These are phyloP conservation scores for Lypha dubia DNA, from an alignment of 2,888 invertebrate species.

Conservation along the genomic window DNA sequence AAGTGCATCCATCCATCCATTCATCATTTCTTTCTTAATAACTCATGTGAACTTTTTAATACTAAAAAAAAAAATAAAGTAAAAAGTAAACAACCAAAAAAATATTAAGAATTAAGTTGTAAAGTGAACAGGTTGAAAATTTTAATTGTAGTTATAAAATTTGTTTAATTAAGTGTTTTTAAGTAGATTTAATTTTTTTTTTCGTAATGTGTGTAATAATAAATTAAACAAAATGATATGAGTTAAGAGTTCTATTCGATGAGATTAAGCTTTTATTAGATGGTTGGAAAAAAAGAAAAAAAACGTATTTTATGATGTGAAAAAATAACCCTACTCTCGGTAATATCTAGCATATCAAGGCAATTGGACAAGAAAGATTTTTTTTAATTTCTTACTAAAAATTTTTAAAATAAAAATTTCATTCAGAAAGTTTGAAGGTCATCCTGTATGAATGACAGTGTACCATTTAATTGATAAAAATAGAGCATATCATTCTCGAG, in stretches of 20 bases:
- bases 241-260: slow-evolving; percentile 48
- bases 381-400: too few species aligned
- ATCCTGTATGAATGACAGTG: too few species aligned
- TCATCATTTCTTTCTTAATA: slow-evolving; percentile 51
- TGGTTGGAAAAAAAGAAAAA: not conserved
- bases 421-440: too few species aligned
- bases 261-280: not conserved
- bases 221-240: slow-evolving; percentile 54
- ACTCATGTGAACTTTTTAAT: slow-evolving; percentile 40
- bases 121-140: slow-evolving; percentile 29
- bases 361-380: too few species aligned
- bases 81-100: too few species aligned
- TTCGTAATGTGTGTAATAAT: slow-evolving; percentile 38
- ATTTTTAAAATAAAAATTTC: too few species aligned
- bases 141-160: slow-evolving; percentile 28
- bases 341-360: too few species aligned
- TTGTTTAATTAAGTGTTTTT: slow-evolving; percentile 32
- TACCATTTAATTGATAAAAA: too few species aligned
- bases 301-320: too few species aligned
- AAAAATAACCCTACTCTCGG: too few species aligned
- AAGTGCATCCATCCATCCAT: slow-evolving; percentile 41
- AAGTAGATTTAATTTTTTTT: slow-evolving; percentile 60
- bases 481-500: too few species aligned
- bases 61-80: not conserved
- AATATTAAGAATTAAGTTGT: slow-evolving; percentile 50